Percentiles rank a stretch among this genome's conserved stretches.
These are phyloP conservation scores for Brachionus calyciflorus DNA, from an alignment of 1,140 invertebrate species.

Conservation along the genomic window DNA sequence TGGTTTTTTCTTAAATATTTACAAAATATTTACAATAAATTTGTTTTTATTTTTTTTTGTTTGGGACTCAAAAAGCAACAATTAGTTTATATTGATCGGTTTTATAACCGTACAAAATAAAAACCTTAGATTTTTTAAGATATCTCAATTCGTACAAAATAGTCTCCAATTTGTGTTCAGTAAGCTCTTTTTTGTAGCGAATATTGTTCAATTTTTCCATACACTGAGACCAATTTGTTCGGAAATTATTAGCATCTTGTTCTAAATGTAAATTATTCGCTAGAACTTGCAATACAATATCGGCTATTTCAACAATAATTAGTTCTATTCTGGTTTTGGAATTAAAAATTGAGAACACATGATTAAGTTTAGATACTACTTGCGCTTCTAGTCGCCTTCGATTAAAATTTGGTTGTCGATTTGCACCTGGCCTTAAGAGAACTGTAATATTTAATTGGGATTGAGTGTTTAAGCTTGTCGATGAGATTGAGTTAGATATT, in stretches of 20 bases:
- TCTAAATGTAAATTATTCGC: slow-evolving; percentile 30
- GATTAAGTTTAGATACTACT: not conserved
- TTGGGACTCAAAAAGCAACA: not conserved
- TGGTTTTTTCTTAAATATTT: not conserved
- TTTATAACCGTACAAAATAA: slow-evolving; percentile 22
- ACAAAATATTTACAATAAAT: not conserved
- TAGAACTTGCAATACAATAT: slow-evolving; percentile 22
- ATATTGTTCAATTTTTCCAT: slow-evolving; percentile 26
- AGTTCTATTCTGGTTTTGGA: slow-evolving; percentile 30
- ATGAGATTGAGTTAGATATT: not conserved
- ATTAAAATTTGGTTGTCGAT: not conserved
- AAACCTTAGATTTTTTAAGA: slow-evolving; percentile 29
- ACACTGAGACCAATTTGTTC: slow-evolving; percentile 1
- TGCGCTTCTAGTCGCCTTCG: not conserved
- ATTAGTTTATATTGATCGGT: slow-evolving; percentile 19
- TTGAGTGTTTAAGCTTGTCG: not conserved
- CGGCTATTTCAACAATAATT: not conserved
- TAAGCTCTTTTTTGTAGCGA: not conserved
- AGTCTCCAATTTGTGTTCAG: not conserved
- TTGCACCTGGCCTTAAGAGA: not conserved
- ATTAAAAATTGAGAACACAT: slow-evolving; percentile 5
- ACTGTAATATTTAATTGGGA: slow-evolving; percentile 38
- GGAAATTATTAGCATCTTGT: not conserved
- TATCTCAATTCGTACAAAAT: slow-evolving; percentile 21
- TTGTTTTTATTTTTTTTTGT: not conserved